A percentile compares a stretch with the other conserved stretches of the same genome.
These are phyloP conservation scores for Otolemur crassicaudatus DNA, from an alignment of 2,797 vertebrate species.

Conservation along the genomic window DNA sequence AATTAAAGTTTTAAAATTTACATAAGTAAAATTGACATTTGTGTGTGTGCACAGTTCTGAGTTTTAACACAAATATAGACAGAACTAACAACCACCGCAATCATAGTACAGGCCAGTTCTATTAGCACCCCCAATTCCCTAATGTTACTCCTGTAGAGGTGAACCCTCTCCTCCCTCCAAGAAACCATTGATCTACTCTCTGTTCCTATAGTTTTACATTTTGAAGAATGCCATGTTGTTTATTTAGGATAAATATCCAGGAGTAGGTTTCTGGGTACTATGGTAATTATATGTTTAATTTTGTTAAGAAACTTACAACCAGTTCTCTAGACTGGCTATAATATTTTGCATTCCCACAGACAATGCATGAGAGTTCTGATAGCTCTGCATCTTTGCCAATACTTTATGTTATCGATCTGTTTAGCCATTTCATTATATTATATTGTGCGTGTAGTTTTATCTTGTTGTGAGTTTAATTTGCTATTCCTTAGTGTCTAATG, in stretches of 20 bases:
- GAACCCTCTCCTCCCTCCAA: neutral
- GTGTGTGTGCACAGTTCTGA: neutral
- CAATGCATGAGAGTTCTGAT: neutral
- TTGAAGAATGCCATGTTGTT: neutral
- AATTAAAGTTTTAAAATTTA: neutral
- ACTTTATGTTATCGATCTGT: neutral
- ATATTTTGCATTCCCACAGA: neutral
- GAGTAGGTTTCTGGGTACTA: neutral
- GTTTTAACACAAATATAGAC: neutral
- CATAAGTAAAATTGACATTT: neutral
- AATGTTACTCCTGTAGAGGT: neutral
- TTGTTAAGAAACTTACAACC: neutral
- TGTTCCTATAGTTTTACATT: neutral
- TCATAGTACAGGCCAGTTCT: neutral
- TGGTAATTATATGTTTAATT: neutral
- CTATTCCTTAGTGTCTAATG: neutral
- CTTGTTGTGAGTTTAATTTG: neutral
- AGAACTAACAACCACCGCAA: neutral
- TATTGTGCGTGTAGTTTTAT: neutral
- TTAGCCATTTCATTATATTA: neutral
- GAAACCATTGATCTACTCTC: neutral
- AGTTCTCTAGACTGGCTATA: neutral
- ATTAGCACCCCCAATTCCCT: neutral
- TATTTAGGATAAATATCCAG: slow-evolving; percentile 17
- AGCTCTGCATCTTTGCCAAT: neutral